These are phyloP conservation scores for Otus scops DNA, from an alignment of 2,797 vertebrate species.

Conservation along the genomic window DNA sequence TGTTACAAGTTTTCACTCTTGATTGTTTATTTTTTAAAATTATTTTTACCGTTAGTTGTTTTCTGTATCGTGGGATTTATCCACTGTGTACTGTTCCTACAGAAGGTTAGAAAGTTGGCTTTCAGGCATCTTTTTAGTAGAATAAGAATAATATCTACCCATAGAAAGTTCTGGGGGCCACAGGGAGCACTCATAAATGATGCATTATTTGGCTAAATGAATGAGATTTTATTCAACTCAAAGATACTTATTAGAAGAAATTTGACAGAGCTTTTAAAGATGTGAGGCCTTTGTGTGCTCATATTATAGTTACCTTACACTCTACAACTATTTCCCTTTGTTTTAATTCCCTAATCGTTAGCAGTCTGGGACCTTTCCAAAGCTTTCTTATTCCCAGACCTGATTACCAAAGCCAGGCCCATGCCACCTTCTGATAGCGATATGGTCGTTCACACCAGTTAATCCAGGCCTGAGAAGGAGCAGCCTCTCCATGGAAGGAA, in stretches of 20 bases:
- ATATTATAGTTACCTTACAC: not conserved
- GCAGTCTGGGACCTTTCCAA: not conserved
- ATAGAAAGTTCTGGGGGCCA: not conserved
- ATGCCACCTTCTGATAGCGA: accelerated
- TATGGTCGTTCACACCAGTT: not conserved
- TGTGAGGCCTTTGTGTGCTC: not conserved
- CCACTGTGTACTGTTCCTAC: not conserved
- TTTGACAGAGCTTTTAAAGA: not conserved
- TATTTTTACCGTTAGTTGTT: not conserved
- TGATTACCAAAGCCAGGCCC: not conserved
- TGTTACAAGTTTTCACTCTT: not conserved
- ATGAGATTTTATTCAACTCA: not conserved
- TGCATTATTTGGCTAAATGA: not conserved
- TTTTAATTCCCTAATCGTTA: not conserved
- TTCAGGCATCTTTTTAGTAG: not conserved
- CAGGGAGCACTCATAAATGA: not conserved
- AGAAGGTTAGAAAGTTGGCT: not conserved
- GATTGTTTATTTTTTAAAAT: not conserved
- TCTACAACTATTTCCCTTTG: not conserved
- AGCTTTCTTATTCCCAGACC: not conserved
- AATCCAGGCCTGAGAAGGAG: not conserved
- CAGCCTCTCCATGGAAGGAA: not conserved
- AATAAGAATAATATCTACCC: not conserved
- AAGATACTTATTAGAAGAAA: not conserved
- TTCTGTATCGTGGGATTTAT: not conserved